These are phyloP conservation scores for Drosophila paranaensis DNA, from an alignment of 2,888 invertebrate genomes.

Conservation along the genomic window DNA sequence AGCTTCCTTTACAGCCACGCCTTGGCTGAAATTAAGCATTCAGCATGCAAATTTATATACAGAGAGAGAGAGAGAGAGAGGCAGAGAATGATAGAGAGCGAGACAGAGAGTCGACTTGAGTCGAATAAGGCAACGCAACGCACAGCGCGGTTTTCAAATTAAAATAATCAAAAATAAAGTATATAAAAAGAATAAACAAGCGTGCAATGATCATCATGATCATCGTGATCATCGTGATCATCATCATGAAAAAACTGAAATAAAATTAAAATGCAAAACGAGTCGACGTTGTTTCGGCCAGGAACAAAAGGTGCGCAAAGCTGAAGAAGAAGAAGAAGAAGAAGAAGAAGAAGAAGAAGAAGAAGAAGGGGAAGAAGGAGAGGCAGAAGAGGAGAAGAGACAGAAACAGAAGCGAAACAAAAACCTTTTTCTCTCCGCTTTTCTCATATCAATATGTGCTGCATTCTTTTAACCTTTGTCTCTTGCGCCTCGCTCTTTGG, in stretches of 20 bases:
- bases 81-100: slow-evolving; percentile 24
- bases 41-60: slow-evolving; percentile 75
- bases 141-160: slow-evolving; percentile 70
- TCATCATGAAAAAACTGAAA: slow-evolving; percentile 29
- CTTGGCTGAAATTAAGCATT: slow-evolving; percentile 66
- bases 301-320: slow-evolving; percentile 44
- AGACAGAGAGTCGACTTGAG: slow-evolving; percentile 48
- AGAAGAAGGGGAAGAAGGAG: neutral
- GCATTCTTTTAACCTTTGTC: slow-evolving; percentile 67
- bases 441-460: slow-evolving; percentile 69
- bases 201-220: slow-evolving; percentile 49
- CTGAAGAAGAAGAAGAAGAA: neutral
- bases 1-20: slow-evolving; percentile 7
- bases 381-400: neutral
- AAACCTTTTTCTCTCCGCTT: neutral
- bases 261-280: slow-evolving; percentile 82
- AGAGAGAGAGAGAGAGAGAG: neutral
- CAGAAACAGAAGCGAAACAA: slow-evolving; percentile 68
- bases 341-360: neutral
- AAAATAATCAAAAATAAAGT: slow-evolving; percentile 78
- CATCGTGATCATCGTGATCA: slow-evolving; percentile 31
- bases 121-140: slow-evolving; percentile 22
- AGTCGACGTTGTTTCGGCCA: slow-evolving; percentile 58
- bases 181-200: slow-evolving; percentile 66
- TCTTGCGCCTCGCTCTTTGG: slow-evolving; percentile 61